These are phyloP conservation scores for Oophaga sylvatica DNA, from an alignment of 2,797 vertebrate species.

Conservation along the genomic window DNA sequence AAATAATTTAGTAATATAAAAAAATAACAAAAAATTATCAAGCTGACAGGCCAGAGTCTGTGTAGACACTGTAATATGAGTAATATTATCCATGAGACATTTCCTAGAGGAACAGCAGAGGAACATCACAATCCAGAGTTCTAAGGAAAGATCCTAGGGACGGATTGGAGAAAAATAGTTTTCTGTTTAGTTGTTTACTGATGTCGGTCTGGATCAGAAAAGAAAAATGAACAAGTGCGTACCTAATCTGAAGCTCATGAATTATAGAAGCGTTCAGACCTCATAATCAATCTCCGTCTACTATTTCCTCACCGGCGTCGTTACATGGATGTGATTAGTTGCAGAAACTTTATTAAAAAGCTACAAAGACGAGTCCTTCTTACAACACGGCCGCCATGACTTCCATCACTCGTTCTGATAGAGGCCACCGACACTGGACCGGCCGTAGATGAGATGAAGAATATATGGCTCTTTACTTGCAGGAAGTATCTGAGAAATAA, in stretches of 20 bases:
- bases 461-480: background rate
- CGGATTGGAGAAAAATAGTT: background rate
- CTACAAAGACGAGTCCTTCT: background rate
- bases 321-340: background rate
- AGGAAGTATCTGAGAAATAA: background rate
- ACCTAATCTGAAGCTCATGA: conserved; percentile 6
- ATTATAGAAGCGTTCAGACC: background rate
- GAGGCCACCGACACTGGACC: background rate
- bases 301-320: background rate
- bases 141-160: too few species aligned
- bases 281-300: background rate
- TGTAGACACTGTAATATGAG: too few species aligned
- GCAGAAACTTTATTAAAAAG: background rate
- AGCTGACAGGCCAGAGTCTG: too few species aligned
- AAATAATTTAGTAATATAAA: too few species aligned
- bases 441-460: background rate
- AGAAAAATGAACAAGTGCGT: background rate
- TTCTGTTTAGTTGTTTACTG: background rate
- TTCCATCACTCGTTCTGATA: background rate
- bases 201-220: background rate
- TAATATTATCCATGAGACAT: too few species aligned
- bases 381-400: background rate
- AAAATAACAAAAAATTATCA: too few species aligned
- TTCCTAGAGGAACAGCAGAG: too few species aligned
- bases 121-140: too few species aligned